Evolutionary conservation across 1,140 invertebrate genomes (phyloP).

Genomic region (Caerostris darwini): DNA sequence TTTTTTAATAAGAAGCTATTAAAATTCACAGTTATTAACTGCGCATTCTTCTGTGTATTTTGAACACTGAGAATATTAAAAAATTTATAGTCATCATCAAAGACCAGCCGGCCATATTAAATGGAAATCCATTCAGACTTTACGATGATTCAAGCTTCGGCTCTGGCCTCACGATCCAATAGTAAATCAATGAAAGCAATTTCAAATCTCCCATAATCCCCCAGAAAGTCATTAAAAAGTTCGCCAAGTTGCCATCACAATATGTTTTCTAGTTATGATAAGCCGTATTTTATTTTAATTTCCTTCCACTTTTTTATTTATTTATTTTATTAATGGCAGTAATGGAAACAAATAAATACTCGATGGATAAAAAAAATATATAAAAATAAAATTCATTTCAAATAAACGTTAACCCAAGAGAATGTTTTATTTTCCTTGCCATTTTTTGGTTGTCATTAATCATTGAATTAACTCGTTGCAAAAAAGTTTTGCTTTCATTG

Average conservation of each 20-base stretch:
- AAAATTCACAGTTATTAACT: slow-evolving; percentile 37
- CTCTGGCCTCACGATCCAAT: neutral
- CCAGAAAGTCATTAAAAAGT: slow-evolving; percentile 38
- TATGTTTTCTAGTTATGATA: slow-evolving; percentile 62
- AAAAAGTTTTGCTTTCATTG: slow-evolving; percentile 7
- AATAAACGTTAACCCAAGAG: neutral
- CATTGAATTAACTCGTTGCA: slow-evolving; percentile 29
- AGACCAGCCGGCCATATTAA: neutral
- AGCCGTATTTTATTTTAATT: neutral
- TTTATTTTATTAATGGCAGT: slow-evolving; percentile 3
- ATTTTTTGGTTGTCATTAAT: slow-evolving; percentile 40
- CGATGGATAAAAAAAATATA: no score
- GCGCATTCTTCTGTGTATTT: neutral
- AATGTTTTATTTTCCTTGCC: slow-evolving; percentile 35
- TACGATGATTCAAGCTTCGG: slow-evolving; percentile 38
- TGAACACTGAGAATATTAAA: slow-evolving; percentile 53
- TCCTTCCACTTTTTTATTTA: neutral
- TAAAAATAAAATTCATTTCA: slow-evolving; percentile 24
- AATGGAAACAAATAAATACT: slow-evolving; percentile 56
- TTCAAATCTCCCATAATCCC: slow-evolving; percentile 17
- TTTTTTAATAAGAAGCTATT: slow-evolving; percentile 12
- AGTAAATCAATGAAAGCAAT: slow-evolving; percentile 65
- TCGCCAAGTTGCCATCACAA: slow-evolving; percentile 57
- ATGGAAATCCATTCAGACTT: slow-evolving; percentile 48
- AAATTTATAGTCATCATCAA: slow-evolving; percentile 59